Percentiles rank a stretch among this genome's conserved stretches.
These are phyloP conservation scores for Myotis yumanensis DNA, from an alignment of 2,113 vertebrate genomes.

Conservation along the genomic window DNA sequence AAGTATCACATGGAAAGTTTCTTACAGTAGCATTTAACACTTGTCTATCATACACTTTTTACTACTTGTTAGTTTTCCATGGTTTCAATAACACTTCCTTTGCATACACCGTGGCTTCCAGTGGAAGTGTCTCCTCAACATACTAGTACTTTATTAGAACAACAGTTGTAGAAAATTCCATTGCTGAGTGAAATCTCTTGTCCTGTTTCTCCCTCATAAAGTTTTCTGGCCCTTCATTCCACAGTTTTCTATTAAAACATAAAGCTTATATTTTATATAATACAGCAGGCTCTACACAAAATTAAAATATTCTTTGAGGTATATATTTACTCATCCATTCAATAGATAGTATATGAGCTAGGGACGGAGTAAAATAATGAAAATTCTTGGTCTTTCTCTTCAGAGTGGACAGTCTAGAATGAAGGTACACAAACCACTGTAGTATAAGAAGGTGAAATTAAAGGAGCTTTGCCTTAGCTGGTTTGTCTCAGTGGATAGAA, in stretches of 20 bases:
- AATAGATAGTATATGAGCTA: not conserved
- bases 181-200: not conserved
- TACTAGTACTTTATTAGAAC: not conserved
- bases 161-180: not conserved
- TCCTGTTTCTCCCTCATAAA: not conserved
- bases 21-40: not conserved
- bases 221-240: not conserved
- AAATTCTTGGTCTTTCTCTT: not conserved
- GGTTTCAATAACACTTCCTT: not conserved
- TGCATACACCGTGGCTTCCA: not conserved
- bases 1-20: not conserved
- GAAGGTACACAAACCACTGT: not conserved
- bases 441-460: not conserved
- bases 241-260: not conserved
- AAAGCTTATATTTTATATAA: not conserved
- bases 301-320: not conserved
- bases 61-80: not conserved
- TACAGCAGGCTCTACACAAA: not conserved
- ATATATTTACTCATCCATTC: not conserved
- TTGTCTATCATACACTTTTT: not conserved
- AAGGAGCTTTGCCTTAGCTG: not conserved
- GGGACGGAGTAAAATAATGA: not conserved
- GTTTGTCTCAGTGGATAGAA: too few relatives aligned
- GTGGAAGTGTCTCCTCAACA: not conserved
- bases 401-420: not conserved